phyloP scores from a whole-genome alignment of 2,113 vertebrate genomes.

The Climacteris rufus region DNA sequence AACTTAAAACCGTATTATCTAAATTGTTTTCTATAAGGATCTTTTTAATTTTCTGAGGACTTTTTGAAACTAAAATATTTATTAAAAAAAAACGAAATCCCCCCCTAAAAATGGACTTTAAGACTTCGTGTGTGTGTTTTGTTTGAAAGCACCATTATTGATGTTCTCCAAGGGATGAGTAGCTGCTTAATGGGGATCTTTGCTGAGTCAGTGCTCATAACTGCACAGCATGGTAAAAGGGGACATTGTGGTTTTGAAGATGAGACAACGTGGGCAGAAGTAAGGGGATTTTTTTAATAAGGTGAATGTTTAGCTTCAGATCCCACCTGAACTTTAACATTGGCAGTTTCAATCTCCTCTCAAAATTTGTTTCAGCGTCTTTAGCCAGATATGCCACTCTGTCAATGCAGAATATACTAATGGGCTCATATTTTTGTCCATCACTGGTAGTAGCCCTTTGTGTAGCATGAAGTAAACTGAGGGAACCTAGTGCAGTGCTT shows the following conservation, averaged over 20 bases:
- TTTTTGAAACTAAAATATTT: neutral
- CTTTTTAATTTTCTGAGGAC: neutral
- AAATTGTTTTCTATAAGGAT: neutral
- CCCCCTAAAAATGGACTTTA: neutral
- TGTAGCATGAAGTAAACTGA: neutral
- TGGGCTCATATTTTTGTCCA: neutral
- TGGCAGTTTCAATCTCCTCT: neutral
- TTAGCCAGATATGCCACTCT: neutral
- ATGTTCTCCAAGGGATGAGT: neutral
- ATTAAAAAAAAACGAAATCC: neutral
- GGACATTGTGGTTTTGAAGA: neutral
- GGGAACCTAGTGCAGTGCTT: neutral
- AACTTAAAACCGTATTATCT: neutral
- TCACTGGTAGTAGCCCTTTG: neutral
- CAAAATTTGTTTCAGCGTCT: neutral
- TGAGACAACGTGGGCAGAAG: neutral
- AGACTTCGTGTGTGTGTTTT: neutral
- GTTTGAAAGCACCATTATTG: neutral
- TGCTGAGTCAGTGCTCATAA: neutral
- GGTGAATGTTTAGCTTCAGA: neutral
- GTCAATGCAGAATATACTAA: neutral
- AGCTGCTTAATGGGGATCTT: neutral
- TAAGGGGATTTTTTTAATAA: neutral
- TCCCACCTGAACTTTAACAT: neutral
- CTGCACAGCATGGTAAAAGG: neutral